Conservation (phyloP, 2,113 vertebrate genomes). For the Dipodomys spectabilis region DNA sequence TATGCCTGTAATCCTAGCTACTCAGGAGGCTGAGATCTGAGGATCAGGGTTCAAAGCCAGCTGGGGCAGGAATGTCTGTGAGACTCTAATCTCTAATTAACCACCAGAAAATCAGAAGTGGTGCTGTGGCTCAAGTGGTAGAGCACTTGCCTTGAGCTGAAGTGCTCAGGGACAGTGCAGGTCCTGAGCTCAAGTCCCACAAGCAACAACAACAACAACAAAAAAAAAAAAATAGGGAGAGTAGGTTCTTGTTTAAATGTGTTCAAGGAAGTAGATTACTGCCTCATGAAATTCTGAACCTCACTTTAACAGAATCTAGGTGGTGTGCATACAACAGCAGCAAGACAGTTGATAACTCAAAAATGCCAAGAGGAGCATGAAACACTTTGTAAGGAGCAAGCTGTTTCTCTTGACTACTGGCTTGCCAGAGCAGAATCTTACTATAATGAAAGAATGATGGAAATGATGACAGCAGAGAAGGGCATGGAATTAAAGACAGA, state of each 20-base stretch:
- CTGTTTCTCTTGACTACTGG: slow-evolving; percentile 65
- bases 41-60: too few relatives aligned
- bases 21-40: too few relatives aligned
- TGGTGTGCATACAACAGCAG: slow-evolving; percentile 56
- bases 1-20: too few relatives aligned
- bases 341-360: slow-evolving; percentile 53
- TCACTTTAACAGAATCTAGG: slow-evolving; percentile 65
- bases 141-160: too few relatives aligned
- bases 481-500: slow-evolving; percentile 24
- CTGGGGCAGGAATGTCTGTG: too few relatives aligned
- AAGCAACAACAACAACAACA: too few relatives aligned
- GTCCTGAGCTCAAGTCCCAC: too few relatives aligned
- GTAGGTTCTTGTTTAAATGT: slow-evolving; percentile 29
- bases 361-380: slow-evolving; percentile 59
- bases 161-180: too few relatives aligned
- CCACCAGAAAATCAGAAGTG: too few relatives aligned
- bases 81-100: too few relatives aligned
- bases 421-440: slow-evolving; percentile 66
- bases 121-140: too few relatives aligned
- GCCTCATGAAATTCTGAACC: slow-evolving; percentile 21
- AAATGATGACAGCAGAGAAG: slow-evolving; percentile 1
- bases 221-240: neutral
- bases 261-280: slow-evolving; percentile 24
- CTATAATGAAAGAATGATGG: slow-evolving; percentile 45
- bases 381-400: slow-evolving; percentile 53